A percentile compares a stretch with the other conserved stretches of the same genome.
phyloP scores from a whole-genome alignment of 2,797 vertebrate genomes.

The Acomys russatus region DNA sequence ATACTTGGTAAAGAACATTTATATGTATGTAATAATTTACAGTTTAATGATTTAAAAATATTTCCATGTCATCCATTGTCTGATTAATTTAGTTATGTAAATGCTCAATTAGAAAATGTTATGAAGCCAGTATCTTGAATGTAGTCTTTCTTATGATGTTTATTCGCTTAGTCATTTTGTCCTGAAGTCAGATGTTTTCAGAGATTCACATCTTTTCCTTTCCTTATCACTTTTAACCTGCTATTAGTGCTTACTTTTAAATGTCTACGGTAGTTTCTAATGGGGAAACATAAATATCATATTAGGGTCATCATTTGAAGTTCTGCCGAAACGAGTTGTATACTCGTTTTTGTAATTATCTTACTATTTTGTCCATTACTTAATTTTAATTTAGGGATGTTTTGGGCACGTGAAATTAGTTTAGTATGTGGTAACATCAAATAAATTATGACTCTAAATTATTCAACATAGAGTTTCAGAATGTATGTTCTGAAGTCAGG shows the following conservation, averaged over 20 bases:
- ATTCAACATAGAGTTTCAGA: constrained; percentile 13
- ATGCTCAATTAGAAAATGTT: constrained; percentile 36
- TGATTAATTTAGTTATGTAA: constrained; percentile 32
- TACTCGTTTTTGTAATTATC: neutral
- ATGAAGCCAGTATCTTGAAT: constrained; percentile 31
- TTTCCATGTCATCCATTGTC: neutral
- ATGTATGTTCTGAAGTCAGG: neutral
- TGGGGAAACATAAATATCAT: constrained; percentile 26
- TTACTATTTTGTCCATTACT: neutral
- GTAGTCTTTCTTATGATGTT: constrained; percentile 2
- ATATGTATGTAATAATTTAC: neutral
- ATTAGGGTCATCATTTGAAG: neutral
- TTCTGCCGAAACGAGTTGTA: constrained; percentile 17
- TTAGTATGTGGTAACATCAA: neutral
- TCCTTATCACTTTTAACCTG: constrained; percentile 13
- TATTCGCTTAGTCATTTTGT: constrained; percentile 10
- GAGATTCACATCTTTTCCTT: neutral
- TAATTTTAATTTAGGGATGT: constrained; percentile 12
- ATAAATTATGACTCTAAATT: constrained; percentile 37
- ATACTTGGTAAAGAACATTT: constrained; percentile 55
- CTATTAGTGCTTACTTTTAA: constrained; percentile 24
- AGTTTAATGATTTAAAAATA: constrained; percentile 42
- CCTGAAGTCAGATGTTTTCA: constrained; percentile 21
- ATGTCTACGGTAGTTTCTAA: neutral
- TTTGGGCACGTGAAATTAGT: neutral